Base-by-base conservation (phyloP, 2,113 vertebrate species). In the Mionectes macconnelli region DNA sequence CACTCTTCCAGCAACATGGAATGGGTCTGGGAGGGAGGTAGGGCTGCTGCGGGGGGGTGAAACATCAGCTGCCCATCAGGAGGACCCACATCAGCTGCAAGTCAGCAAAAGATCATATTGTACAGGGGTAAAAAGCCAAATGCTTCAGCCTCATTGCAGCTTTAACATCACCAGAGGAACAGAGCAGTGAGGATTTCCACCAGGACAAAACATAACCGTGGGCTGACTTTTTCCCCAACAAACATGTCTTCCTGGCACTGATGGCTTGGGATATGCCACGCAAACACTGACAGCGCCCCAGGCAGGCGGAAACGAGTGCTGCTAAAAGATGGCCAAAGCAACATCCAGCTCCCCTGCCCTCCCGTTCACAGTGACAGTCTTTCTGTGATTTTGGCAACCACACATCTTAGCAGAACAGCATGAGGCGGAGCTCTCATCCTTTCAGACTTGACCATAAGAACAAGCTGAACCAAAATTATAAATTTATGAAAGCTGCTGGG, bases 211-310 rank as follows among this genome's bases (percentile, higher is more conserved):
- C 14, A 42, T 63, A 89, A 6, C 40, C 62, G 12, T 3, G 40
- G 44, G 21, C 62, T 63, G 89, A 57, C 9, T 69, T 47, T n/a
- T 84, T 66, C 45, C 18, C 40, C n/a, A 64, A 23, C 56, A 77
- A 84, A 72, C 12, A 2, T 8, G 1, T 10, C 13, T 8, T 86
- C 45, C 59, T 56, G 50, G 6, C 33, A 31, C 15, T 7, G n/a
- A n/a, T 3, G 15, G 64, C 67, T 77, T 17, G 4, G 42, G 57
- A 45, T 39, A 39, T 0, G 0, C 80, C 14, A 1, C 31, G 30
- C 47, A 80, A 83, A 85, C 44, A 37, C 11, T 21, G 39, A 13
- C 19, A 68, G 57, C 69, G 72, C 14, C 52, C 79, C 84, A 74
- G 64, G 35, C 33, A 75, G 53, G 44, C n/a, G 72, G 63, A 53